phyloP scores from a whole-genome alignment of 2,113 vertebrate genomes.

The Aythya baeri region DNA sequence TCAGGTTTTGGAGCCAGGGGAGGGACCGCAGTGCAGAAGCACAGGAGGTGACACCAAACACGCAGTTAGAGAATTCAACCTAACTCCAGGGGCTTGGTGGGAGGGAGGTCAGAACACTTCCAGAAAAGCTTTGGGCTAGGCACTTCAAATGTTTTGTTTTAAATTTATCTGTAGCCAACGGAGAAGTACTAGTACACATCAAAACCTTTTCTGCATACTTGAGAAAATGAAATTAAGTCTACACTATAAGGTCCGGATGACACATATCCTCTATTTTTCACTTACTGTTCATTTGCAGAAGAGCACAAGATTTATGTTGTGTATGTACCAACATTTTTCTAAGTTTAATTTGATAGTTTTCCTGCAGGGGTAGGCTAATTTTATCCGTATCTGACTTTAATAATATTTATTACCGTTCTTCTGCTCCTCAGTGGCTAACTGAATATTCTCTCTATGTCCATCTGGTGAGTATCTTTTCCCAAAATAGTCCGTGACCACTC shows the following conservation, averaged over 20 bases:
- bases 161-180: neutral
- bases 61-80: neutral
- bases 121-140: neutral
- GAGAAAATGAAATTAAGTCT: neutral
- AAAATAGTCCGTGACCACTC: slow-evolving; percentile 42
- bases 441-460: slow-evolving; percentile 31
- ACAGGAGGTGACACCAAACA: neutral
- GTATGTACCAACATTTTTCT: slow-evolving; percentile 1
- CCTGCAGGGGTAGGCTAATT: slow-evolving; percentile 11
- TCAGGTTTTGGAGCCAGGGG: neutral
- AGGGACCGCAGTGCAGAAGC: neutral
- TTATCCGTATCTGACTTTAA: slow-evolving; percentile 5
- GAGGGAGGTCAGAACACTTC: neutral
- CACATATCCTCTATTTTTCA: neutral
- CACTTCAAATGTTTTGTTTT: neutral
- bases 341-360: slow-evolving; percentile 3
- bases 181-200: neutral
- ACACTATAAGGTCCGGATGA: neutral
- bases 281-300: slow-evolving; percentile 9
- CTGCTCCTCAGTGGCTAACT: slow-evolving; percentile 34
- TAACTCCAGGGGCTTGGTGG: neutral
- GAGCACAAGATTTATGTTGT: neutral
- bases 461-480: slow-evolving; percentile 22
- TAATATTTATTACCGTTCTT: slow-evolving; percentile 49
- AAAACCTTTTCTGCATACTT: neutral